These are phyloP conservation scores for Hiodon alosoides DNA, from an alignment of 2,113 vertebrate species.

Conservation along the genomic window DNA sequence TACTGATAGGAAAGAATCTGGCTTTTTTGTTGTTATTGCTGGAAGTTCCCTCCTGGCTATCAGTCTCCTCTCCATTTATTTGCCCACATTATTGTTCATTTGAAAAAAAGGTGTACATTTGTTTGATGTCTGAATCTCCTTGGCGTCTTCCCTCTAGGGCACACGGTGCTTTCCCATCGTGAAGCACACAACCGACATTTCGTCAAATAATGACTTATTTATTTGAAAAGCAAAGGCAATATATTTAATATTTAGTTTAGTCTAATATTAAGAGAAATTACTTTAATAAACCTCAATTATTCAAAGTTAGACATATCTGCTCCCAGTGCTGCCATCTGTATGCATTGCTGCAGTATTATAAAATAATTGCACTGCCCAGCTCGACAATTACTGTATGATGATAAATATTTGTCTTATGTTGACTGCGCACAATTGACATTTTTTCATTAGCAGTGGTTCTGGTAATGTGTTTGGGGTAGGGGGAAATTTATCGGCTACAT, in stretches of 20 bases:
- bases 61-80: background rate
- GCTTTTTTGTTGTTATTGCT: background rate
- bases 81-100: background rate
- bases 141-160: conserved; percentile 7
- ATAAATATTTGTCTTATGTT: conserved; percentile 33
- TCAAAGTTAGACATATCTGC: conserved; percentile 17
- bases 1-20: background rate
- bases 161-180: background rate
- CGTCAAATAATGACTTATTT: conserved; percentile 23
- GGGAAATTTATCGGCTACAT: conserved; percentile 11
- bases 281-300: conserved; percentile 30
- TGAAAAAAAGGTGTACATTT: conserved; percentile 2
- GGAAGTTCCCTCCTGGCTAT: background rate
- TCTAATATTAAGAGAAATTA: conserved; percentile 32
- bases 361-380: conserved; percentile 23
- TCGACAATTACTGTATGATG: conserved; percentile 18
- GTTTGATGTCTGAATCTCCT: conserved; percentile 11
- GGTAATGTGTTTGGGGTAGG: conserved; percentile 15
- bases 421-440: conserved; percentile 19
- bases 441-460: conserved; percentile 25
- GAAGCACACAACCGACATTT: background rate
- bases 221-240: conserved; percentile 22
- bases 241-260: conserved; percentile 25
- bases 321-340: conserved; percentile 14
- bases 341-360: conserved; percentile 16